Evolutionary conservation across 2,888 invertebrate genomes (phyloP), one percentile per base, ranked within the genome.

Genomic region (Dasypolia templi): DNA sequence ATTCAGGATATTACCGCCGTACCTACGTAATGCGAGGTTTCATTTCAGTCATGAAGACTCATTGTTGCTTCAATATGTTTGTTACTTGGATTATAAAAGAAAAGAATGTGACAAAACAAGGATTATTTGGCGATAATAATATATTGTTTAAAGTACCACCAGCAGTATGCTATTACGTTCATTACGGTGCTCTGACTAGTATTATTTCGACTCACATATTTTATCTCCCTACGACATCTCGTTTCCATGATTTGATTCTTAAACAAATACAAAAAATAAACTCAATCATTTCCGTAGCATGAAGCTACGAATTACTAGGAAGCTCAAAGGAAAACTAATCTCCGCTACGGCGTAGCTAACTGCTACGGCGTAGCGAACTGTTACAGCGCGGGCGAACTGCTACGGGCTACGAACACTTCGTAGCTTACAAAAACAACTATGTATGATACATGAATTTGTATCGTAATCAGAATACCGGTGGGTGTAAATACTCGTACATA

Each of bases 271-370:
- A 69, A 62, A 83, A 79, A 69, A 49, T 65, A 56, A 64, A 53
- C 22, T 44, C 44, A 66, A 64, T 70, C 74, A 74, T 75, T 65
- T 53, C 39, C 46, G 69, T 82, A 75, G 63, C 39, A 73, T 65
- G 53, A 42, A 74, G 42, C 66, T 62, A 59, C 59, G 78, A 69
- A 75, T 71, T 69, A 81, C 76, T 75, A 75, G 63, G 74, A 77
- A 71, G 68, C 76, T 83, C 83, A 83, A 85, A 85, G 75, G 75
- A 76, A 72, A 78, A 78, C 81, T 81, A 83, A 85, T 83, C 78
- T 76, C 74, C 75, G 79, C 82, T 81, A 77, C 77, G 83, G 35
- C 62, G 71, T 78, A 70, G 49, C 44, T 19, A 42, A 62, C 32
- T 58, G 56, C 81, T 78, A 77, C 74, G 81, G 32, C 69, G 58